Evolutionary conservation across 1,140 invertebrate genomes (phyloP).

Genomic region (Ctenoplectra terminalis): DNA sequence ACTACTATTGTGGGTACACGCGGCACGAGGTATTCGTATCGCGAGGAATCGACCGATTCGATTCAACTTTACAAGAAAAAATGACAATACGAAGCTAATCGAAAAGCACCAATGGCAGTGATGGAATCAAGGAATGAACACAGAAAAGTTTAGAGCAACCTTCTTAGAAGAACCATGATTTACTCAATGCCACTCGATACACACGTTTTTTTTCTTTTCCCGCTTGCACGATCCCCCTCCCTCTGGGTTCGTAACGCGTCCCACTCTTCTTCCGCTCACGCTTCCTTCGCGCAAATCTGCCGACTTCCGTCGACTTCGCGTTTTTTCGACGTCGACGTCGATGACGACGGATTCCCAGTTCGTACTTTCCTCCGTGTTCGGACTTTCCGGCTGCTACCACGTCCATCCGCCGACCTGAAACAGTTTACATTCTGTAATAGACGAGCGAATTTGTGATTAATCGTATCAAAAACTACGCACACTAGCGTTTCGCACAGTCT

Average conservation of each 20-base stretch:
- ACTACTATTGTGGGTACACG: neutral
- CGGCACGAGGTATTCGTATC: neutral
- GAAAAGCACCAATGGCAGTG: neutral
- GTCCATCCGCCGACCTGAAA: constrained; percentile 71
- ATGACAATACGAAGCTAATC: neutral
- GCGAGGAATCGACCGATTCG: neutral
- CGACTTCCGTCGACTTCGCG: constrained; percentile 55
- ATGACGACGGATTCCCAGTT: constrained; percentile 54
- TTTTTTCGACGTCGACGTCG: constrained; percentile 55
- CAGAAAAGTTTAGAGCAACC: neutral
- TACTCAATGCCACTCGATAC: neutral
- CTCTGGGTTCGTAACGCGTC: neutral
- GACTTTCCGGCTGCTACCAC: constrained; percentile 64
- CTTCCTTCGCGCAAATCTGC: constrained; percentile 51
- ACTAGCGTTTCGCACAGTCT: neutral
- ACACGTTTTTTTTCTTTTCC: constrained; percentile 37
- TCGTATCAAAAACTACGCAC: neutral
- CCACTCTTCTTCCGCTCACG: constrained; percentile 56
- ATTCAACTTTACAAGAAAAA: neutral
- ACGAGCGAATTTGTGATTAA: no score
- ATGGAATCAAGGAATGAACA: neutral
- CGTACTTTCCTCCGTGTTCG: constrained; percentile 62
- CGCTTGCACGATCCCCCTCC: constrained; percentile 24
- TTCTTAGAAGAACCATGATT: constrained; percentile 22
- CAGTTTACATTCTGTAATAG: neutral